Evolutionary conservation across 2,113 vertebrate genomes (phyloP).

Genomic region (Athene cunicularia): DNA sequence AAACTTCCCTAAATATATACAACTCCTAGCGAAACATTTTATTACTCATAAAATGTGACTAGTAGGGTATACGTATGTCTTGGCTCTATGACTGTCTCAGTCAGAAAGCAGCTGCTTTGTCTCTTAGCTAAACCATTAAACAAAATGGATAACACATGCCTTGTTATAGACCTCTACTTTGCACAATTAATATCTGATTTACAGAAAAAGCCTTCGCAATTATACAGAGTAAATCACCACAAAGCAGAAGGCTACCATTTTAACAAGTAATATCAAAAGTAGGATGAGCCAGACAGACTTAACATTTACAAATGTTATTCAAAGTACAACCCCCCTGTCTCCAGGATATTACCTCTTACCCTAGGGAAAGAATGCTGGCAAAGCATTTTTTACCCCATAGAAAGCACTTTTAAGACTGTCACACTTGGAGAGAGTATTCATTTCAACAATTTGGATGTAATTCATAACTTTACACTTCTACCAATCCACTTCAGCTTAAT

Average conservation of each 20-base stretch:
- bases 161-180: constrained; percentile 19
- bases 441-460: constrained; percentile 50
- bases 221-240: neutral
- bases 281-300: constrained; percentile 2
- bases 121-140: constrained; percentile 52
- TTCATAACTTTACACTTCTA: constrained; percentile 26
- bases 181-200: constrained; percentile 33
- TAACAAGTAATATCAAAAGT: neutral
- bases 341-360: constrained; percentile 71
- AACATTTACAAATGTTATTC: neutral
- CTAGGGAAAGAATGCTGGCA: constrained; percentile 70
- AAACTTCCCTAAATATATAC: neutral
- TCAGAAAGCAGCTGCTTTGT: constrained; percentile 63
- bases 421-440: constrained; percentile 21
- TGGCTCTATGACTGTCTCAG: constrained; percentile 50
- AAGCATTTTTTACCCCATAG: constrained; percentile 53
- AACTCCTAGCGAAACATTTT: constrained; percentile 8
- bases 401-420: constrained; percentile 63
- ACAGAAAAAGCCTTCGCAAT: neutral
- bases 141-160: constrained; percentile 65
- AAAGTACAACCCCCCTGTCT: constrained; percentile 44
- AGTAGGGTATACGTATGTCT: constrained; percentile 34
- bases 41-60: constrained; percentile 33
- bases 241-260: neutral
- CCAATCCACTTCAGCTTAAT: constrained; percentile 34